phyloP scores from a whole-genome alignment of 2,888 invertebrate species.

The Xanthia togata region DNA sequence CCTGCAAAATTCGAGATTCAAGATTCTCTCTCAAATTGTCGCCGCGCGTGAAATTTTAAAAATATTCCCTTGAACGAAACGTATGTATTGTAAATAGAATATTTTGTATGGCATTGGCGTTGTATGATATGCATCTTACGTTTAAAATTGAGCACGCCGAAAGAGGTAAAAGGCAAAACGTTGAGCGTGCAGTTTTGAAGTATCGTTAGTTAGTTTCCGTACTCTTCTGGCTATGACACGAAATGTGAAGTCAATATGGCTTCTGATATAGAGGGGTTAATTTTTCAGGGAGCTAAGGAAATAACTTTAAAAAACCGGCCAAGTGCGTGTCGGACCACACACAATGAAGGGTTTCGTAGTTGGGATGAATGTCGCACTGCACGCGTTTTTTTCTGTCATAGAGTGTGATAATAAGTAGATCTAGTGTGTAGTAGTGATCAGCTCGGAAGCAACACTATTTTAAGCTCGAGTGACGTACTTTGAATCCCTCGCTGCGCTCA shows the following conservation, averaged over 20 bases:
- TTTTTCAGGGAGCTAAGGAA: constrained; percentile 14
- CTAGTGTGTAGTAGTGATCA: too few relatives aligned
- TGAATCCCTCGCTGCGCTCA: too few relatives aligned
- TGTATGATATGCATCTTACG: constrained; percentile 61
- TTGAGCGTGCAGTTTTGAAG: constrained; percentile 45
- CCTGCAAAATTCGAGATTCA: constrained; percentile 68
- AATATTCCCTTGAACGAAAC: constrained; percentile 74
- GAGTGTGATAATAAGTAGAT: too few relatives aligned
- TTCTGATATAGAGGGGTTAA: constrained; percentile 2
- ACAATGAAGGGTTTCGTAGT: too few relatives aligned
- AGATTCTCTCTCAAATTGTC: constrained; percentile 65
- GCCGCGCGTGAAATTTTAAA: constrained; percentile 72
- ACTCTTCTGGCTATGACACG: constrained; percentile 33
- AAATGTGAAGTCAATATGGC: constrained; percentile 37
- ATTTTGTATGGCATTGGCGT: constrained; percentile 70
- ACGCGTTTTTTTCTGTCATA: too few relatives aligned
- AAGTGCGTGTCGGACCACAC: too few relatives aligned
- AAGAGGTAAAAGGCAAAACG: constrained; percentile 39
- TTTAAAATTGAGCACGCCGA: constrained; percentile 56
- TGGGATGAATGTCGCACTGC: too few relatives aligned
- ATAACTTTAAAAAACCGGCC: background rate
- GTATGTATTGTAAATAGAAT: constrained; percentile 76
- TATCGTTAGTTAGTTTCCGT: constrained; percentile 53
- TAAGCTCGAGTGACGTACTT: too few relatives aligned
- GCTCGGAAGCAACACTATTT: too few relatives aligned